phyloP scores from a whole-genome alignment of 2,797 vertebrate species.

The Sebastes glaucus region DNA sequence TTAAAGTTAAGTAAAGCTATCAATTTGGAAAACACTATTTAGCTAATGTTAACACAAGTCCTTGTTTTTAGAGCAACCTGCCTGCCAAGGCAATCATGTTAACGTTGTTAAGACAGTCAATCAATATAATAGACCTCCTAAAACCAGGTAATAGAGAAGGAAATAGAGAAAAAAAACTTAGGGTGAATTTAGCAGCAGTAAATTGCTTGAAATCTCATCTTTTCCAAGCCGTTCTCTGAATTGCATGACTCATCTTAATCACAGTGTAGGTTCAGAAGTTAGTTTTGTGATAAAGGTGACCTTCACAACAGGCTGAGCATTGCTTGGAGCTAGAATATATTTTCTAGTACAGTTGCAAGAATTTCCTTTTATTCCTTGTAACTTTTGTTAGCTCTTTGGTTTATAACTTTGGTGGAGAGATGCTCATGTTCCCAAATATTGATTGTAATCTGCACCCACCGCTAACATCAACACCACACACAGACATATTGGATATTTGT shows the following conservation, averaged over 20 bases:
- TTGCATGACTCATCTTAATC: not conserved
- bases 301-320: not conserved
- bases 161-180: not conserved
- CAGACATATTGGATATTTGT: not conserved
- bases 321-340: not conserved
- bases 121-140: not conserved
- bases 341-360: not conserved
- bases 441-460: constrained; percentile 2
- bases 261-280: not conserved
- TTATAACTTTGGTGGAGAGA: not conserved
- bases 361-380: not conserved
- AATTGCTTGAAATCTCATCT: not conserved
- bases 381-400: not conserved
- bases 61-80: not conserved
- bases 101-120: not conserved
- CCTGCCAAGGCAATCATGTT: not conserved
- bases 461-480: not conserved
- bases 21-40: not conserved
- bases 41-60: not conserved
- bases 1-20: not conserved
- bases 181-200: not conserved
- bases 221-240: not conserved
- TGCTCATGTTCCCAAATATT: not conserved
- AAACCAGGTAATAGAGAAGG: not conserved
- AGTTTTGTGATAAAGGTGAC: not conserved